phyloP scores from a whole-genome alignment of 2,888 invertebrate species.

The Pristionchus maxplancki region DNA sequence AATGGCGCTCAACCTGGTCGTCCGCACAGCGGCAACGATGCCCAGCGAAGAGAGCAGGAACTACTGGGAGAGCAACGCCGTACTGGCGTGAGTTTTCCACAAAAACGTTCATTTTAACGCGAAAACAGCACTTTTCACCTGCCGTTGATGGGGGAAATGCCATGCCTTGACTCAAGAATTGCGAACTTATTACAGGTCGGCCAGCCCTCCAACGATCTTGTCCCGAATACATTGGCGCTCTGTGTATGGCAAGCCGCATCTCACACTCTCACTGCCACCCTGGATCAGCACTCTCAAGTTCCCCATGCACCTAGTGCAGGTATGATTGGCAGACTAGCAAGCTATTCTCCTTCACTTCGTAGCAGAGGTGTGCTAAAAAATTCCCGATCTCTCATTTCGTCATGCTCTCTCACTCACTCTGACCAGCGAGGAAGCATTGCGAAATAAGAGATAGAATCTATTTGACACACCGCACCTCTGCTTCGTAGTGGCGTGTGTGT shows the following conservation, averaged over 20 bases:
- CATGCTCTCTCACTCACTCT: too few species aligned
- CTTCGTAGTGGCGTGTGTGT: too few species aligned
- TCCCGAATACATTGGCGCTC: too few species aligned
- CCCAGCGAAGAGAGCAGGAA: not conserved
- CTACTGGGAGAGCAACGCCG: not conserved
- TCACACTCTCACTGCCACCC: not conserved
- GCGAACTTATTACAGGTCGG: not conserved
- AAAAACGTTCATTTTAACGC: too few species aligned
- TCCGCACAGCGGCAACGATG: not conserved
- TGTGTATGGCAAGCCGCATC: too few species aligned
- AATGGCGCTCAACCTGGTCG: not conserved
- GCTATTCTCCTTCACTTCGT: not conserved
- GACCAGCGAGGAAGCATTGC: too few species aligned
- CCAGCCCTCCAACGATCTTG: not conserved
- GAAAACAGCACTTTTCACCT: not conserved
- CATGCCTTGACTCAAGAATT: too few species aligned
- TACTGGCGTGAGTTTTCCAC: not conserved
- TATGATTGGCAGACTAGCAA: not conserved
- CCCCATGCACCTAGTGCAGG: not conserved
- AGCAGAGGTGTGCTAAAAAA: not conserved
- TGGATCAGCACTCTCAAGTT: not conserved
- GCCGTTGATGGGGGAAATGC: too few species aligned
- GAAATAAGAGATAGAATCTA: too few species aligned
- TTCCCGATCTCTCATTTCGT: too few species aligned
- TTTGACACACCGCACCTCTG: too few species aligned